Base-by-base conservation (phyloP, 2,113 vertebrate genomes). In the Engystomops pustulosus region DNA sequence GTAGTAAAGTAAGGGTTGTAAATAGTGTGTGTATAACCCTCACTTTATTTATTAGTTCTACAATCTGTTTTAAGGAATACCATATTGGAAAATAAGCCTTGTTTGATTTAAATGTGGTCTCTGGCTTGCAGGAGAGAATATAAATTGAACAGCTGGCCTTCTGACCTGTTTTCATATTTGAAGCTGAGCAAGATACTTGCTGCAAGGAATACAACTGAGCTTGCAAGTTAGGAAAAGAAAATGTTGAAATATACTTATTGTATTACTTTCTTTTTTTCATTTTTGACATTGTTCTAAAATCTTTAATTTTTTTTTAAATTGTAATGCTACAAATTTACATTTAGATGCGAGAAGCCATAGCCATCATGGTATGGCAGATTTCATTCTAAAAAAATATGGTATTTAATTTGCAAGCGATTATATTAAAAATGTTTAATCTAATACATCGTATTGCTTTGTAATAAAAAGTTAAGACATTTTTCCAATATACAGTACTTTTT, bases 121-220 rank as follows among this genome's bases (percentile, higher is more conserved):
- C 15, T 60, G 55, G 74, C n/a, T 58, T 41, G 51, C 60, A 58
- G 20, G 38, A 62, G 77, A 65, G 38, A 79, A 79, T 79, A 65
- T 79, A 79, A 79, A 79, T 65, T 65, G 77, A 79, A 79, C 58
- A 79, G 38, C 77, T 65, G 77, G n/a, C 77, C 55, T 41, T 38
- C 25, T 45, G 77, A 62, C 77, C 53, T 79, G 58, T 45, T 79
- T 79, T 79, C 36, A 62, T 62, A 62, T 41, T 58, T 45, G 55
- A 79, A 79, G 75, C 53, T 15, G 12, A 58, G 51, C 20, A 27
- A 58, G 77, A 62, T 79, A n/a, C 25, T 41, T 65, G 75, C 34
- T 78, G 53, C 53, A 78, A 78, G 53, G 36, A 41, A 79, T 79
- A 30, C 34, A 60, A 47, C 75, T 58, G 32, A 78, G 30, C n/a